Evolutionary conservation across 2,113 vertebrate genomes (phyloP), one percentile per base, ranked within the genome.

Genomic region (Clarias batrachus): DNA sequence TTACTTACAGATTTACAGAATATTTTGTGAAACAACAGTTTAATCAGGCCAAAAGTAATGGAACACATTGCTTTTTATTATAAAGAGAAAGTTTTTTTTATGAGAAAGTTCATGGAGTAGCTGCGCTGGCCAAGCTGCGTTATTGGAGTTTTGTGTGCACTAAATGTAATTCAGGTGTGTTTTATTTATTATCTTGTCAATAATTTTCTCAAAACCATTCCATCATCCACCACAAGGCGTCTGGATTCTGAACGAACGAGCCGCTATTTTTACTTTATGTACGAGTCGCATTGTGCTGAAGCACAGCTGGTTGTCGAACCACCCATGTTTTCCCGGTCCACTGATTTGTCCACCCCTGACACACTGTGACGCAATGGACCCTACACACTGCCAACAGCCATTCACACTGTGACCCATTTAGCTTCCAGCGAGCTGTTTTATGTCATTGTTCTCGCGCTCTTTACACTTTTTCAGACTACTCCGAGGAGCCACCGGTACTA

Each of bases 331-430:
- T 54, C 52, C 74, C 19, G n/a, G 13, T 79, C 56, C 59, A 33
- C 78, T 62, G 30, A 23, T 81, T 81, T 62, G 78, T 81, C 57
- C 33, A 81, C 30, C 57, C 4, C 78, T 82, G 73, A 84, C 52
- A 83, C 78, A 77, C 85, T 70, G 85, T 84, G 85, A 89, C 54
- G 48, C 85, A 76, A 30, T 60, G 37, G 81, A 57, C 41, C 60
- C 17, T 70, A 84, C 78, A 81, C 74, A 77, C 25, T 88, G 84
- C 79, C 84, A 86, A 71, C 54, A 79, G n/a, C 9, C 65, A 12
- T 1, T 17, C 76, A 73, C 65, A 82, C 70, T 78, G 86, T 87
- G 81, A 87, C 57, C 85, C 48, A 4, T 27, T 62, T n/a, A 27
- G 27, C 23, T 83, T 73, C 41, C 37, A 9, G 1, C 41, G 52